Evolutionary conservation across 2,888 invertebrate species (phyloP).

Genomic region (Stenodema calcarata): DNA sequence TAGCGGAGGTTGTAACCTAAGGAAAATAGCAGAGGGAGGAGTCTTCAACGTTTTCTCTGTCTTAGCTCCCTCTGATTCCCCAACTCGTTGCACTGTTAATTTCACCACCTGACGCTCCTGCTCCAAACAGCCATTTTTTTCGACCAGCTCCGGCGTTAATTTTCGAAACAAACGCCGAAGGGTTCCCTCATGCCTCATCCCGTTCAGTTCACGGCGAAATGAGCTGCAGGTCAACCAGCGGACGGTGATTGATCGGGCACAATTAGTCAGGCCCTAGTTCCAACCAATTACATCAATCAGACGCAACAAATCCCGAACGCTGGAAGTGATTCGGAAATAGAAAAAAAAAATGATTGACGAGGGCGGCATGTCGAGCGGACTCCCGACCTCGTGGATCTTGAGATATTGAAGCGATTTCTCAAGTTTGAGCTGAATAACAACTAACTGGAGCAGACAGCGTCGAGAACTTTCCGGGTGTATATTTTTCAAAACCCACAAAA

Average conservation of each 20-base stretch:
- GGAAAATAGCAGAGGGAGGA: too few species aligned
- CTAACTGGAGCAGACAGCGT: background rate
- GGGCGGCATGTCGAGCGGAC: background rate
- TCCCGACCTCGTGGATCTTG: background rate
- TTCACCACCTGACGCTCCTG: too few species aligned
- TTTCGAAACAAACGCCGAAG: background rate
- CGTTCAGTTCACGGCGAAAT: background rate
- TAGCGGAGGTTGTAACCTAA: too few species aligned
- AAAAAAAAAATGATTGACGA: constrained; percentile 14
- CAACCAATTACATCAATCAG: constrained; percentile 38
- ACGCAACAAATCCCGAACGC: background rate
- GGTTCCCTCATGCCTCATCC: background rate
- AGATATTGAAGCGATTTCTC: background rate
- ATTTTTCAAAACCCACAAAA: too few species aligned
- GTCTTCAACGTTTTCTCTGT: too few species aligned
- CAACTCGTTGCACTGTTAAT: too few species aligned
- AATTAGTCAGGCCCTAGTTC: constrained; percentile 13
- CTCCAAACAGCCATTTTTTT: background rate
- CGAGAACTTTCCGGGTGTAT: too few species aligned
- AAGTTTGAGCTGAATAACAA: background rate
- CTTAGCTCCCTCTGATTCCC: too few species aligned
- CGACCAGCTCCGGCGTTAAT: background rate
- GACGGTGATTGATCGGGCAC: constrained; percentile 17
- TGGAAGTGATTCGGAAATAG: background rate
- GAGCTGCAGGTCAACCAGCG: background rate